Conservation (phyloP, 2,113 vertebrate species). For the Octodon degus region DNA sequence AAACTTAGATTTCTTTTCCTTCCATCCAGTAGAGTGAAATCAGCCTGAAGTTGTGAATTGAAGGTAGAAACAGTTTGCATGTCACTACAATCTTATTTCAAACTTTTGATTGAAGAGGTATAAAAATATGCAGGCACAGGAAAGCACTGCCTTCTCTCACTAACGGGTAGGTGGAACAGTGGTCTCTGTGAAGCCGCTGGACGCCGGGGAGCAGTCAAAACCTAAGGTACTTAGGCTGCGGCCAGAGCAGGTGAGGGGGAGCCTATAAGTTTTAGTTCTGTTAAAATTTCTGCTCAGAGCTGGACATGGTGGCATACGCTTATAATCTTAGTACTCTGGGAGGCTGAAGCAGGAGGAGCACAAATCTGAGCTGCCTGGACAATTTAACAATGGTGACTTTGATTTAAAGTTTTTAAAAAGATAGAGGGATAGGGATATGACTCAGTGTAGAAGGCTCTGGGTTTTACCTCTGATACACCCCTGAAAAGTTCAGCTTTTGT, state of each 20-base stretch:
- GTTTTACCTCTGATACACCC: not conserved
- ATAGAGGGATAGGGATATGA: not conserved
- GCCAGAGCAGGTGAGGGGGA: not conserved
- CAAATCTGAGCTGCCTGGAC: not conserved
- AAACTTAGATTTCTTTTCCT: not conserved
- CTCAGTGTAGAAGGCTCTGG: not conserved
- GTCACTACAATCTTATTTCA: slow-evolving; percentile 22
- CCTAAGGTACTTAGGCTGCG: not conserved
- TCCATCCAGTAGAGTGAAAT: not conserved
- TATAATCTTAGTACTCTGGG: not conserved
- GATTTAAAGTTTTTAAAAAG: not conserved
- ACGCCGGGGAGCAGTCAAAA: not conserved
- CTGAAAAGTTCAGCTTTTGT: not conserved
- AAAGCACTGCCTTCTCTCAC: slow-evolving; percentile 26
- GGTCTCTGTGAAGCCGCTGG: not conserved
- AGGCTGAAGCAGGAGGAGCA: not conserved
- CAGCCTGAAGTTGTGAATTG: slow-evolving; percentile 23
- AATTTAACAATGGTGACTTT: not conserved
- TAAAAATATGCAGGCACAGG: not conserved
- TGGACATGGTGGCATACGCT: not conserved
- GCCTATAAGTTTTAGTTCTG: slow-evolving; percentile 29
- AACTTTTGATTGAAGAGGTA: slow-evolving; percentile 5
- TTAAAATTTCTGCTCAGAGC: slow-evolving; percentile 53
- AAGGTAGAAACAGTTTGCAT: slow-evolving; percentile 54
- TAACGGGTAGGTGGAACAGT: not conserved